These are phyloP conservation scores for Masnerella sp. DNA, from an alignment of 2,888 invertebrate species.

Conservation along the genomic window DNA sequence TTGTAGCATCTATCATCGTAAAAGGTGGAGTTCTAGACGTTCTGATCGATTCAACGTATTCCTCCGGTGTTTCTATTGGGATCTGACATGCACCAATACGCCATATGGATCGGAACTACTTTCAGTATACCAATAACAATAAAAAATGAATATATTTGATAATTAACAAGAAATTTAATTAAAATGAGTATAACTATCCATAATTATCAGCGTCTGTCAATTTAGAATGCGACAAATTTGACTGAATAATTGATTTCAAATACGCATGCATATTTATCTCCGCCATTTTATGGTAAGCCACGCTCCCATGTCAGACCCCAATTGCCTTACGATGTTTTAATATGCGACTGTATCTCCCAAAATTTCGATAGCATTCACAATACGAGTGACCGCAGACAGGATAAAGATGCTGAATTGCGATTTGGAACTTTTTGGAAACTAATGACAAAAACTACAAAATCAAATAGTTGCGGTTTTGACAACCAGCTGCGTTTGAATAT, in stretches of 20 bases:
- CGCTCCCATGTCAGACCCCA: no score
- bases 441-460: constrained; percentile 31
- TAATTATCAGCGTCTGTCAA: no score
- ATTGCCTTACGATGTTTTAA: constrained; percentile 32
- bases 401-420: constrained; percentile 53
- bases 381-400: constrained; percentile 56
- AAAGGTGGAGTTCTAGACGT: constrained; percentile 29
- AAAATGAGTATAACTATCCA: no score
- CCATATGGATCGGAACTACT: no score
- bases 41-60: constrained; percentile 37
- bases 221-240: no score
- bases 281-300: no score
- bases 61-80: constrained; percentile 39
- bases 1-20: constrained; percentile 21
- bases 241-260: no score
- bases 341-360: constrained; percentile 38
- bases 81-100: no score
- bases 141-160: no score
- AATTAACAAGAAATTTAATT: no score
- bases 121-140: no score
- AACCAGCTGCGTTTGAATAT: constrained; percentile 37
- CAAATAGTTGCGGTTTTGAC: constrained; percentile 34
- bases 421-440: constrained; percentile 24
- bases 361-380: constrained; percentile 55
- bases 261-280: no score